These are phyloP conservation scores for Psammodynastes pulverulentus DNA, from an alignment of 2,113 vertebrate genomes.

Conservation along the genomic window DNA sequence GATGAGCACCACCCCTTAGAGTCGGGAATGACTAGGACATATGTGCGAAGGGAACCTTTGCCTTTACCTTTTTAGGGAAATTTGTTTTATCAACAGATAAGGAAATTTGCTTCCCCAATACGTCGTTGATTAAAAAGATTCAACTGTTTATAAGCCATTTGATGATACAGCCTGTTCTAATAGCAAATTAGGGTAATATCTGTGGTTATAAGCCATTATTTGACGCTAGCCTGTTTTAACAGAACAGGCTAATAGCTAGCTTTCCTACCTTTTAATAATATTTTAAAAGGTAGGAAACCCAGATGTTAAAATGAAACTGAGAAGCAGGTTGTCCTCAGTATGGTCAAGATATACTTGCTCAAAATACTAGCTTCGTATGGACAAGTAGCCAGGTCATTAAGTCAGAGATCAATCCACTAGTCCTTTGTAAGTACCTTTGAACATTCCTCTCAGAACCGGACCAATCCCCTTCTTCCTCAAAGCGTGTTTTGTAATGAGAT, in stretches of 20 bases:
- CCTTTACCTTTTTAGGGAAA: too few species aligned
- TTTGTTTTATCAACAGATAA: background rate
- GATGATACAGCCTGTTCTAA: background rate
- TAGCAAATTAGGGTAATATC: too few species aligned
- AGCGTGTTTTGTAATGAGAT: constrained; percentile 75
- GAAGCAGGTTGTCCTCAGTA: too few species aligned
- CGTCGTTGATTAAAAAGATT: background rate
- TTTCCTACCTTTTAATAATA: too few species aligned
- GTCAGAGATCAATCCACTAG: background rate
- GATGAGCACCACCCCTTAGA: too few species aligned
- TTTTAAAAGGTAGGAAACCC: background rate
- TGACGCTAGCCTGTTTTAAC: too few species aligned
- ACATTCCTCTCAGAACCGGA: constrained; percentile 80
- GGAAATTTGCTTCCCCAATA: rapidly evolving
- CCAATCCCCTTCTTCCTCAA: constrained; percentile 80
- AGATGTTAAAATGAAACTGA: rapidly evolving
- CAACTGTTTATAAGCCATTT: rapidly evolving
- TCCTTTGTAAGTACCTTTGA: constrained; percentile 77
- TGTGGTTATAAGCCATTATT: too few species aligned
- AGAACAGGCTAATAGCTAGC: too few species aligned
- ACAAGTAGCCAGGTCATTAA: background rate
- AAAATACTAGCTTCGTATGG: background rate
- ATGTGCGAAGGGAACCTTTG: too few species aligned
- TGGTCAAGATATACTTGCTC: background rate
- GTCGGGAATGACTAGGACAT: too few species aligned